Evolutionary conservation across 2,113 vertebrate genomes (phyloP), one percentile per base, ranked within the genome.

Genomic region (Dasyprocta punctata): DNA sequence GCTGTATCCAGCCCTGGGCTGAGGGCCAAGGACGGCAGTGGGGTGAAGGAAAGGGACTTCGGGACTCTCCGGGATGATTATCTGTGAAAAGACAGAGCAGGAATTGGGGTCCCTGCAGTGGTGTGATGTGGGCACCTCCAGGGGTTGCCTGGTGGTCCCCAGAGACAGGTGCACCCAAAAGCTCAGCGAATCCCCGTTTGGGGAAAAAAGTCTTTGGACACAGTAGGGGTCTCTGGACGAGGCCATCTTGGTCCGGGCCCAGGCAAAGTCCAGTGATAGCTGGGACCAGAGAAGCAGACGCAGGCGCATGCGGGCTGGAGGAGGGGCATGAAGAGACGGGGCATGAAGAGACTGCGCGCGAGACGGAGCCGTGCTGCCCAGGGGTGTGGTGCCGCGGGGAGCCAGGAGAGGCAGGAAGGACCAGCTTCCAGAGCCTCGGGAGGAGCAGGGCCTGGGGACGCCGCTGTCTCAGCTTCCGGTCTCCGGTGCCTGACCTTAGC

Each of bases 51-150:
- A 1, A 5, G 5, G 61, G 65, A 16, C 0, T 7, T 4, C 0
- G 1, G 82, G 52, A 0, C 16, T 6, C 44, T 0, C 14, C 0
- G 30, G 60, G 47, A 9, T 20, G 44, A 12, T 0, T 1, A 0
- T 0, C 0, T 1, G 5, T 3, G 49, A 13, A 1, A 19, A n/a
- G n/a, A 10, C 14, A 0, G 41, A 3, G 9, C 11, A 1, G 75
- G 52, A 2, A 7, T n/a, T 4, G 2, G 11, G 5, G 30, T 4
- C 4, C 11, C 26, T 7, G 26, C 5, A 2, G n/a, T 3, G 7
- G 47, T 2, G 38, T 26, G 26, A 28, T 26, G 1, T 1, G 3
- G 7, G 3, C 28, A 4, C 36, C 67, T 6, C 36, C 24, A 41
- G 84, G 28, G 44, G 10, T 28, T 10, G 0, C 0, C 36, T 0